Conservation (phyloP, 1,140 invertebrate species). For the Diploscapter pachys region DNA sequence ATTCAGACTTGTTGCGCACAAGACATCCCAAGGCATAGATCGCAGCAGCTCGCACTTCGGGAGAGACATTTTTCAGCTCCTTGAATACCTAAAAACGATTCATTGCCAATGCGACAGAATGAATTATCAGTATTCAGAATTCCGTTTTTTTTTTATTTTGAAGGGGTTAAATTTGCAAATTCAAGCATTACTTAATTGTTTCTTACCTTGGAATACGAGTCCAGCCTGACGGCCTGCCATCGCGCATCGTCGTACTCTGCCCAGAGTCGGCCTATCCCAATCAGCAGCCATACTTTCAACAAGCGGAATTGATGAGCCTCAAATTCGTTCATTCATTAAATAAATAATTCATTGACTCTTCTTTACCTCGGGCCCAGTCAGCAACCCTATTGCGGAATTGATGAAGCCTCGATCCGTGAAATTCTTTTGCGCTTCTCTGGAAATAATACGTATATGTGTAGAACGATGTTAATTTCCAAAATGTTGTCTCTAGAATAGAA, state of each 20-base stretch:
- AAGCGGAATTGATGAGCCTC: conserved; percentile 60
- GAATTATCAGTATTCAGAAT: not conserved
- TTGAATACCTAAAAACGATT: conserved; percentile 15
- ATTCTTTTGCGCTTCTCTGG: conserved; percentile 50
- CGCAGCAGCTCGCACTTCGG: conserved; percentile 55
- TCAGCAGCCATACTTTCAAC: conserved; percentile 83
- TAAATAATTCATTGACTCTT: not conserved
- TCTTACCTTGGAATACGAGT: conserved; percentile 74
- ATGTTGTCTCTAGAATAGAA: conserved; percentile 11
- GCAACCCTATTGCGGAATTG: conserved; percentile 49
- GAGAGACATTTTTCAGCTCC: conserved; percentile 48
- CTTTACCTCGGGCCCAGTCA: conserved; percentile 38
- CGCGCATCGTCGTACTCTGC: conserved; percentile 83
- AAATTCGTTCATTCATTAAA: conserved; percentile 1
- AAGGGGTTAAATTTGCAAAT: not conserved
- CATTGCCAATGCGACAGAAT: not conserved
- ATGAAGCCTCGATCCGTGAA: conserved; percentile 51
- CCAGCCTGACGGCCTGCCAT: conserved; percentile 91
- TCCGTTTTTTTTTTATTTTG: not conserved
- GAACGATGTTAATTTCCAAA: too few relatives aligned
- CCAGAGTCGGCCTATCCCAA: conserved; percentile 90
- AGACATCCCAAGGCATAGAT: conserved; percentile 56
- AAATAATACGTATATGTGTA: conserved; percentile 2
- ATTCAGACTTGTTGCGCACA: conserved; percentile 47
- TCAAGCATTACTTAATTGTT: conserved; percentile 4